A percentile compares a stretch with the other conserved stretches of the same genome.
Conservation (phyloP, 2,113 vertebrate species). For the Actinemys pallida region DNA sequence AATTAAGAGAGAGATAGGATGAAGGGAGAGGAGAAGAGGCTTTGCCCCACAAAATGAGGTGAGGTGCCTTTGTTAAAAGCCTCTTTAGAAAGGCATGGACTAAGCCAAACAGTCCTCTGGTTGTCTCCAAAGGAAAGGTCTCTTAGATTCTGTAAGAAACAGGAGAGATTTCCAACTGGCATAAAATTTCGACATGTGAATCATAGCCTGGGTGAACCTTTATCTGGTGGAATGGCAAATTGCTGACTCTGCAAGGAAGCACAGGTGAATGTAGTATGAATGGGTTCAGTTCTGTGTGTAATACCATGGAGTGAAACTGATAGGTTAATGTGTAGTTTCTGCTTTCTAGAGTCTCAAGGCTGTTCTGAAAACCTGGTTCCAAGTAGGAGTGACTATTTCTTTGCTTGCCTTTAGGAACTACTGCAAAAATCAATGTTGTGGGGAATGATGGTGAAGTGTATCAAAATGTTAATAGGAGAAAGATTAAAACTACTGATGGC, state of each 20-base stretch:
- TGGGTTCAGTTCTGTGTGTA: neutral
- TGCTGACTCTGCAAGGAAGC: neutral
- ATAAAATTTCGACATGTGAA: rapidly evolving
- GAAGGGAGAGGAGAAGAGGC: neutral
- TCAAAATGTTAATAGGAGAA: neutral
- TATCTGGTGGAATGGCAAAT: neutral
- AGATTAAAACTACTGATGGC: neutral
- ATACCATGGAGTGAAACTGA: neutral
- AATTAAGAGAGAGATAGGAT: neutral
- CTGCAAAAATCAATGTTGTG: neutral
- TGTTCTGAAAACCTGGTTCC: neutral
- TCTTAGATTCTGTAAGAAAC: neutral
- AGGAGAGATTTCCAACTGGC: neutral
- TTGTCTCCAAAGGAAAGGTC: neutral
- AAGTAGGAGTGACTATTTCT: neutral
- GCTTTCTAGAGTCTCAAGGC: neutral
- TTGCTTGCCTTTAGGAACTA: neutral
- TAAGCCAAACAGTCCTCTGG: neutral
- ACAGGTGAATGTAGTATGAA: neutral
- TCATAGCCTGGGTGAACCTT: rapidly evolving
- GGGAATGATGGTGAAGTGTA: neutral
- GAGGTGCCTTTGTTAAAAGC: neutral
- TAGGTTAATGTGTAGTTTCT: neutral
- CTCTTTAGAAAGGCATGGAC: neutral
- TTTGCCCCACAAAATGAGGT: neutral